Evolutionary conservation across 2,888 invertebrate species (phyloP).

Genomic region (Leucophenga maculata): DNA sequence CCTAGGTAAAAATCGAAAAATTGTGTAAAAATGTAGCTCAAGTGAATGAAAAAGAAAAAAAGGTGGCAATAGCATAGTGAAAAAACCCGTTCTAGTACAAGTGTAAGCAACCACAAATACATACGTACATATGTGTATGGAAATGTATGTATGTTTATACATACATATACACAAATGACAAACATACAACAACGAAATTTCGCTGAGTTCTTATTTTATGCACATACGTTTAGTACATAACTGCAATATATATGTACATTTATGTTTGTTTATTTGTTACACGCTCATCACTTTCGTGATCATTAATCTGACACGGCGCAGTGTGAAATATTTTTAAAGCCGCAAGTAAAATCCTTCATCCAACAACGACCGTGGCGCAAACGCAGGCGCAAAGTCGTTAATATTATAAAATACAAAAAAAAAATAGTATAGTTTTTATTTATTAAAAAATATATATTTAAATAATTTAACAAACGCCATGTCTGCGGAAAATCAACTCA

Average conservation of each 20-base stretch:
- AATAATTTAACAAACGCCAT: background rate
- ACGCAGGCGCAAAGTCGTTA: background rate
- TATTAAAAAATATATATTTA: background rate
- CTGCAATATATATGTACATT: background rate
- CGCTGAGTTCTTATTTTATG: constrained; percentile 26
- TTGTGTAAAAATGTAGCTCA: constrained; percentile 56
- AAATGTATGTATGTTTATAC: constrained; percentile 10
- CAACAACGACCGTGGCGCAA: background rate
- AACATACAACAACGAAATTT: constrained; percentile 32
- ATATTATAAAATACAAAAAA: background rate
- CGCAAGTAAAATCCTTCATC: no score
- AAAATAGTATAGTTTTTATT: background rate
- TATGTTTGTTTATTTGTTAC: no score
- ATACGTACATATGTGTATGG: constrained; percentile 23
- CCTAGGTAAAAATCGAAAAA: no score
- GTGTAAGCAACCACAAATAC: constrained; percentile 50
- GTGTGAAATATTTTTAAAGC: no score
- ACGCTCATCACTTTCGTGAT: no score
- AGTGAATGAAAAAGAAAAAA: constrained; percentile 43
- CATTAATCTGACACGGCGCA: background rate
- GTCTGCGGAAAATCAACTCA: constrained; percentile 2
- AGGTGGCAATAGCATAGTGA: constrained; percentile 24
- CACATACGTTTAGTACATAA: background rate
- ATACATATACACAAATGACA: constrained; percentile 17
- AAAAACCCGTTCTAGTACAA: constrained; percentile 60